Base-by-base conservation (phyloP, 2,797 vertebrate genomes). In the Micrastur ruficollis region DNA sequence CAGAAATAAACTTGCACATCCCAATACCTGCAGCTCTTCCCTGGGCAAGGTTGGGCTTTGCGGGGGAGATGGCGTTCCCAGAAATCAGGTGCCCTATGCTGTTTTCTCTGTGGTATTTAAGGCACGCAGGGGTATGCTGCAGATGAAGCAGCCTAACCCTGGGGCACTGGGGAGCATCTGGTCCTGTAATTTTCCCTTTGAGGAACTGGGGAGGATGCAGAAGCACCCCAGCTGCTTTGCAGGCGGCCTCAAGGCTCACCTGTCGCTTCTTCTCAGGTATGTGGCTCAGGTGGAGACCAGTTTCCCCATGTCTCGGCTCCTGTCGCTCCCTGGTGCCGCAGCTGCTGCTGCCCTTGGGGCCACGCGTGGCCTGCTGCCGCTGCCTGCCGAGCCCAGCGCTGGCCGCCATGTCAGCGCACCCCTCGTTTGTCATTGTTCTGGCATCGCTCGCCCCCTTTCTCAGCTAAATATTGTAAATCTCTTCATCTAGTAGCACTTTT, bases 331-430 rank as follows among this genome's bases (percentile, higher is more conserved):
- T 0, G 2, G n/a, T 18, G n/a, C 53, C 2, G 3, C 7, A 3
- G 32, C 25, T 20, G 6, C 25, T 4, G 27, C 38, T 12, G 47
- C 29, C 26, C 22, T 14, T 2, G 2, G 6, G 47, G 46, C 22
- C 38, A 16, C 2, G 2, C 2, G 5, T 2, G 19, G 29, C 25
- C 63, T 5, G 32, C 18, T 13, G 27, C 20, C 9, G 32, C 6
- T 2, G 3, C 38, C 5, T 40, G 5, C n/a, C 2, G 4, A 26
- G 2, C 4, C 14, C 47, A 3, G 12, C 0, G 2, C 32, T 0
- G 4, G 23, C 65, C 22, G n/a, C 13, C 25, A 0, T 6, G 32
- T 1, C 11, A 55, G 27, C 1, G 1, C 14, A 20, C 19, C 34
- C 70, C 16, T n/a, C 27, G 1, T 7, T 50, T 53, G 14, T 4